Base-by-base conservation (phyloP, 1,140 invertebrate species). In the Drosophila sturtevanti region DNA sequence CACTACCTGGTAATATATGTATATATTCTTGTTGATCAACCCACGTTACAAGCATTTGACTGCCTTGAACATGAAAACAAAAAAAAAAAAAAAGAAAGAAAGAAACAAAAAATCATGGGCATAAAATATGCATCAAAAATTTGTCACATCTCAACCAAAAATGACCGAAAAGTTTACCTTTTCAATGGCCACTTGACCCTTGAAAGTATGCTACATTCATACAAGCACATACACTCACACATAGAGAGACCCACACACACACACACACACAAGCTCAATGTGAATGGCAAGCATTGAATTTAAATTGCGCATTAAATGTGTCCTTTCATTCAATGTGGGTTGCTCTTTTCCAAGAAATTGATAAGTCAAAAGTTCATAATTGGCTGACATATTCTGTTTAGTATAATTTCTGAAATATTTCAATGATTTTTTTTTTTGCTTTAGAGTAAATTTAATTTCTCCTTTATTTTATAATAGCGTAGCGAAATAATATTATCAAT, bases 121-220 rank as follows among this genome's bases (percentile, higher is more conserved):
- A 86, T 87, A 87, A 86, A 89, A 77, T 86, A 86, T 86, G 84
- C 84, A 86, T 79, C 75, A 89, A 77, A 82, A 86, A 86, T 89
- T 86, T 86, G 82, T 86, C 84, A 82, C 84, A 82, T 86, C 67
- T 66, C 65, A 62, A 35, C 61, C 54, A 54, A 72, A 69, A 86
- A 72, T 77, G 82, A 68, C 58, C 72, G 75, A 79, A 82, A 73
- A 79, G 59, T 66, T 87, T 72, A 86, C 82, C 82, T 86, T 87
- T 75, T 79, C 71, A 87, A 86, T 86, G 68, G 75, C 79, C 84
- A 86, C 82, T 86, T 89, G 84, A 86, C 82, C 84, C 82, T 82
- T 61, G 67, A 60, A 75, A 79, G 52, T 63, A 61, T 67, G 56
- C 56, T 9, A 22, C 38, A 48, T 38, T 31, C 41, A 14, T 21